Evolutionary conservation across 1,140 invertebrate species (phyloP).

Genomic region (Melipona quadrifasciata): DNA sequence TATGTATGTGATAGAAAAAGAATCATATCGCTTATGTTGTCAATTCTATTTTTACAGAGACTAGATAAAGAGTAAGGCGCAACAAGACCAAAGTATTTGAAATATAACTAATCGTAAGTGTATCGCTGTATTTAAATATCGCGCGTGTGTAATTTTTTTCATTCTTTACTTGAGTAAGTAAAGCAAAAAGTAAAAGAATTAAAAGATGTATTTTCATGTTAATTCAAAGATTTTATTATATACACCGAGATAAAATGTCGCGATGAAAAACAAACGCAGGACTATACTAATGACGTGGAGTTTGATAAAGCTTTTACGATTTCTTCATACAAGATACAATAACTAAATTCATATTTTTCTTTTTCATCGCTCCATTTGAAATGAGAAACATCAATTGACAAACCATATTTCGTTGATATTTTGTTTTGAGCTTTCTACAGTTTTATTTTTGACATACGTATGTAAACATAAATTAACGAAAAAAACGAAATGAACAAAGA

Average conservation of each 20-base stretch:
- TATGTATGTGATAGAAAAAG: background rate
- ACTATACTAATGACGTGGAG: background rate
- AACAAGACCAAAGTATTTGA: background rate
- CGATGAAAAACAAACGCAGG: background rate
- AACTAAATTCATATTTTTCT: background rate
- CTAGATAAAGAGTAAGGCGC: slow-evolving; percentile 7
- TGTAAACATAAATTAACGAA: background rate
- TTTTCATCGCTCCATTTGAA: background rate
- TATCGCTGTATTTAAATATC: background rate
- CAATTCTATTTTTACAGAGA: slow-evolving; percentile 30
- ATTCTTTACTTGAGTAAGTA: too few species aligned
- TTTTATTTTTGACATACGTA: background rate
- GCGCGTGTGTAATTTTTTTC: background rate
- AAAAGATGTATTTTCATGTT: background rate
- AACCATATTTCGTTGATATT: background rate
- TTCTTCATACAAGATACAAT: background rate
- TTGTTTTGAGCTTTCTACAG: background rate
- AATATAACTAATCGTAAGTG: slow-evolving; percentile 1
- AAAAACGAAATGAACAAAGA: background rate
- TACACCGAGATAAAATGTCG: background rate
- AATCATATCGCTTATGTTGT: slow-evolving; percentile 10
- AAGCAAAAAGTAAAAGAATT: background rate
- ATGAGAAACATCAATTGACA: background rate
- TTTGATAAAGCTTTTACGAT: background rate
- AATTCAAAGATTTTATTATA: background rate